phyloP scores from a whole-genome alignment of 2,113 vertebrate species.

The Nerophis ophidion region DNA sequence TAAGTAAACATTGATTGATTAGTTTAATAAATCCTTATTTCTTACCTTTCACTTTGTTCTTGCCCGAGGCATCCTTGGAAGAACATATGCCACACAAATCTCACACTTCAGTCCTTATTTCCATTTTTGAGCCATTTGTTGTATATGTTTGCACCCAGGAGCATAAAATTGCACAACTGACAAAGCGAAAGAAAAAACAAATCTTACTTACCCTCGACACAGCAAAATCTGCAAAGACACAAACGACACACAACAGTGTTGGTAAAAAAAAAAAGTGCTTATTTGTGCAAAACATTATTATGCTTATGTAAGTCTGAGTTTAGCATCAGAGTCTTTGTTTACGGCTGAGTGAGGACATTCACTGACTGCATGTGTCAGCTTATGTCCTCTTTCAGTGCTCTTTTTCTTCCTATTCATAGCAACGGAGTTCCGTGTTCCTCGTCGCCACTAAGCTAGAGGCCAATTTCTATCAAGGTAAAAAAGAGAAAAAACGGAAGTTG shows the following conservation, averaged over 20 bases:
- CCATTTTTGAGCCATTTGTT: neutral
- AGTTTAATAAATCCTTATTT: too few species aligned
- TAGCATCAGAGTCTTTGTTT: constrained; percentile 15
- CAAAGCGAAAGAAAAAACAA: constrained; percentile 6
- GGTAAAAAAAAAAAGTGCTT: constrained; percentile 26
- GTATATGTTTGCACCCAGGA: too few species aligned
- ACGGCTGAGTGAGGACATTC: constrained; percentile 1
- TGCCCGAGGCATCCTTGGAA: too few species aligned
- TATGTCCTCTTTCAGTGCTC: neutral
- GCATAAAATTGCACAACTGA: constrained; percentile 3
- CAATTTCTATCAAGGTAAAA: neutral
- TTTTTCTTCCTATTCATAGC: neutral
- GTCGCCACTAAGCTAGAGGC: neutral
- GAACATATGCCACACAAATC: too few species aligned
- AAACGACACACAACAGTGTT: constrained; percentile 35
- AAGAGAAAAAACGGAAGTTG: constrained; percentile 6
- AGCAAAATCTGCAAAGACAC: constrained; percentile 62
- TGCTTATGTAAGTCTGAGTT: constrained; percentile 21
- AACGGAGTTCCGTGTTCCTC: neutral
- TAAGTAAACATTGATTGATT: too few species aligned
- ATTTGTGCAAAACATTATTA: constrained; percentile 25
- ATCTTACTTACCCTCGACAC: constrained; percentile 65
- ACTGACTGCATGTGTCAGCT: neutral
- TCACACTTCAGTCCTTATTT: too few species aligned
- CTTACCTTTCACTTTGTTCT: too few species aligned